phyloP scores from a whole-genome alignment of 2,888 invertebrate species.

The Brenthis hecate region DNA sequence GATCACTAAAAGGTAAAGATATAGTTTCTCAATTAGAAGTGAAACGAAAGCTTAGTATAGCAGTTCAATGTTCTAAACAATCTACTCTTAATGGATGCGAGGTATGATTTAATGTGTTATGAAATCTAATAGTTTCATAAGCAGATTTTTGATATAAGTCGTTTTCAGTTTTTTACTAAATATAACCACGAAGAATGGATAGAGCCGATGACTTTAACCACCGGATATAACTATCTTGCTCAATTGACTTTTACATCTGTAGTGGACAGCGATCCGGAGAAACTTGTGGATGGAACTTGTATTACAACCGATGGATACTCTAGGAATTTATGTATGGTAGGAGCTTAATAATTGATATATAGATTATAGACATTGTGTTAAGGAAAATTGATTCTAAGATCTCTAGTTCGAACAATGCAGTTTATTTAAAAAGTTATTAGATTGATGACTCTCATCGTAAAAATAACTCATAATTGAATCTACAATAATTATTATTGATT shows the following conservation, averaged over 20 bases:
- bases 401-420: too few relatives aligned
- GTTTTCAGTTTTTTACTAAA: constrained; percentile 54
- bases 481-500: neutral
- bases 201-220: constrained; percentile 45
- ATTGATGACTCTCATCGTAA: neutral
- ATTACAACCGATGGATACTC: constrained; percentile 36
- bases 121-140: neutral
- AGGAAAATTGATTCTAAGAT: too few relatives aligned
- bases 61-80: constrained; percentile 53
- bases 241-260: constrained; percentile 53
- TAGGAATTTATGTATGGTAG: constrained; percentile 42
- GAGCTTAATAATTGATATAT: neutral
- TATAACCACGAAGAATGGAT: constrained; percentile 56
- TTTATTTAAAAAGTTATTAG: too few relatives aligned
- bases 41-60: constrained; percentile 48
- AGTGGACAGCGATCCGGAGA: constrained; percentile 48
- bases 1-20: constrained; percentile 27
- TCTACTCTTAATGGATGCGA: constrained; percentile 50
- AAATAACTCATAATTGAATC: neutral
- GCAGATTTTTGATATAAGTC: neutral
- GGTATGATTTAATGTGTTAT: constrained; percentile 44
- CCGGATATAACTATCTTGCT: constrained; percentile 54
- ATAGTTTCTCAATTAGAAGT: constrained; percentile 37
- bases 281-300: constrained; percentile 46
- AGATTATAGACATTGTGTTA: neutral